These are phyloP conservation scores for Anorthoa munda DNA, from an alignment of 2,888 invertebrate genomes.

Conservation along the genomic window DNA sequence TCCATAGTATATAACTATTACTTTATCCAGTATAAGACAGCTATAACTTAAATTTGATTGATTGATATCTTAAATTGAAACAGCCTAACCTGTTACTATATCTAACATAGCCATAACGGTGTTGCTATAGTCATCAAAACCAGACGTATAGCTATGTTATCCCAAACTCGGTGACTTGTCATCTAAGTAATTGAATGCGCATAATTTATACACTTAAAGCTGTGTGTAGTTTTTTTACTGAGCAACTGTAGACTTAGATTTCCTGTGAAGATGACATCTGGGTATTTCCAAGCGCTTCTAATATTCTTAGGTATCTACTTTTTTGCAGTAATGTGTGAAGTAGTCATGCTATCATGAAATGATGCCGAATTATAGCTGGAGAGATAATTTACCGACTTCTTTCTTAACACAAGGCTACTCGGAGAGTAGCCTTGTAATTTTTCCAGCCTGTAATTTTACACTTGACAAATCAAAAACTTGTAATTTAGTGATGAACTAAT, in stretches of 20 bases:
- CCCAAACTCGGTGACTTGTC: slow-evolving; percentile 59
- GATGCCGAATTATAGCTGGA: slow-evolving; percentile 1
- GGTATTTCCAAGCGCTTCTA: slow-evolving; percentile 43
- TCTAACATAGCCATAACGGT: slow-evolving; percentile 1
- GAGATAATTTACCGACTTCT: neutral
- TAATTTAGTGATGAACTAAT: no score
- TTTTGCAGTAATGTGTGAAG: slow-evolving; percentile 9
- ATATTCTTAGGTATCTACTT: slow-evolving; percentile 14
- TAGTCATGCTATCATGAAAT: neutral
- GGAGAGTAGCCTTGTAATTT: no score
- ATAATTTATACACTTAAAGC: slow-evolving; percentile 68
- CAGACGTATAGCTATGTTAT: neutral
- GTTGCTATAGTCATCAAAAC: slow-evolving; percentile 6
- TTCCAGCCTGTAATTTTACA: no score
- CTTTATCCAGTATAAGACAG: slow-evolving; percentile 20
- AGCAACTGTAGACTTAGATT: slow-evolving; percentile 33
- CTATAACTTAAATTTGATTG: slow-evolving; percentile 31
- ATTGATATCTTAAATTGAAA: slow-evolving; percentile 38
- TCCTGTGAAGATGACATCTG: slow-evolving; percentile 30
- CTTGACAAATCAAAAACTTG: no score
- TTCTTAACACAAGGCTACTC: neutral
- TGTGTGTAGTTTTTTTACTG: slow-evolving; percentile 45
- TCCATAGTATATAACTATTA: slow-evolving; percentile 15
- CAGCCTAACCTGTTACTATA: slow-evolving; percentile 17
- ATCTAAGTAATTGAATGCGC: slow-evolving; percentile 76